These are phyloP conservation scores for Cyaniris semiargus DNA, from an alignment of 2,888 invertebrate species.

Conservation along the genomic window DNA sequence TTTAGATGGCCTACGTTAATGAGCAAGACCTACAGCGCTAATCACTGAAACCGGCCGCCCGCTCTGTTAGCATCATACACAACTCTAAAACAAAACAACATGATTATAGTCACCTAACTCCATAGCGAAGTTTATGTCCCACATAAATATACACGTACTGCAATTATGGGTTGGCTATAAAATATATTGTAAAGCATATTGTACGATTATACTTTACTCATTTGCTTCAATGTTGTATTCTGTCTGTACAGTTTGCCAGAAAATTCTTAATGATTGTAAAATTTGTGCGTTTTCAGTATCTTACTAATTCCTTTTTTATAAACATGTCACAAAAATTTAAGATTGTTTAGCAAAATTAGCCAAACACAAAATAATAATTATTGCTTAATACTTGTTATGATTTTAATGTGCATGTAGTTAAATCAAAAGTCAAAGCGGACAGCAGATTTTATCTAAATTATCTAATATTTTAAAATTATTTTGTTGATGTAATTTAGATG, in stretches of 20 bases:
- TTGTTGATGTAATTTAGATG: no score
- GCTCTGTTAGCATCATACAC: slow-evolving; percentile 47
- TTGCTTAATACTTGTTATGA: no score
- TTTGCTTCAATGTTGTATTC: slow-evolving; percentile 46
- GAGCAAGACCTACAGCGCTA: slow-evolving; percentile 74
- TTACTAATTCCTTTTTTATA: not conserved
- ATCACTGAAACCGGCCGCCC: slow-evolving; percentile 76
- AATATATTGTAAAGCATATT: slow-evolving; percentile 55
- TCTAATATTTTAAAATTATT: no score
- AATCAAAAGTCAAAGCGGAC: no score
- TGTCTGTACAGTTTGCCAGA: slow-evolving; percentile 35
- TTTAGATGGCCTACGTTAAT: slow-evolving; percentile 73
- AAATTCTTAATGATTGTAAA: not conserved
- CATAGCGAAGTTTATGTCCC: slow-evolving; percentile 47
- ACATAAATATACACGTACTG: slow-evolving; percentile 44
- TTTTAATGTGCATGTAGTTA: no score
- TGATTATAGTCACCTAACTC: slow-evolving; percentile 48
- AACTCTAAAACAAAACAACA: slow-evolving; percentile 46
- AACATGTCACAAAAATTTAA: not conserved
- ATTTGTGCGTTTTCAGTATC: not conserved
- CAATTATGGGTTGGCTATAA: slow-evolving; percentile 46
- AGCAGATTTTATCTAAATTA: no score
- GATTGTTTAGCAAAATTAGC: not conserved
- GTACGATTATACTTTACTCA: slow-evolving; percentile 51
- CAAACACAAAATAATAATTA: not conserved